Evolutionary conservation across 2,113 vertebrate species (phyloP), one percentile per base, ranked within the genome.

Genomic region (Triplophysa rosa): DNA sequence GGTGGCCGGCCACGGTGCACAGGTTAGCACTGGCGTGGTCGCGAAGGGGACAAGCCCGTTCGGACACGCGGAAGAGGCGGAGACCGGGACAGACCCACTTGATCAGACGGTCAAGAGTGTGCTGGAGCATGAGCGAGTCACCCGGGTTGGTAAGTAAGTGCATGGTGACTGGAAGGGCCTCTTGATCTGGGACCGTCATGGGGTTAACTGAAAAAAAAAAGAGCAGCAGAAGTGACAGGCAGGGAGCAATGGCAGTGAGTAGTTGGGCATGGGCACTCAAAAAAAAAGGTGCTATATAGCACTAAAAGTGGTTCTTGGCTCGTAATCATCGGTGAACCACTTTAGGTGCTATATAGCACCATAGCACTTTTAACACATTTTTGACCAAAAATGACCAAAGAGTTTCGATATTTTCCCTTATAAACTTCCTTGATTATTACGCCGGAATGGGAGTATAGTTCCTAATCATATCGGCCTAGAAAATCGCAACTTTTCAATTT

Each of bases 41-140:
- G 6, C 86, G 93, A 70, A 90, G 54, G 0, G 95, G 93, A 16
- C 92, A 85, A 8, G 87, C 88, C 33, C 94, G 83, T 85, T 98
- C 96, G 0, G 97, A 97, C 77, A 99, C 97, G 16, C 95, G 90
- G 80, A 99, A 98, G 77, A 98, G 91, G 4, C 56, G 91, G 56
- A 94, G 26, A 47, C 93, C 94, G 0, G 93, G 94, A 83, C 93
- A 95, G 10, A 98, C 84, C 92, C 93, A 91, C 58, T 87, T 87
- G 71, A 98, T 86, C 64, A 99, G 93, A 45, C 67, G 89, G 75
- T 96, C 94, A 59, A 98, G 84, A 1, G 94, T 93, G 84, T 93
- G 94, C 89, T 95, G 96, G 88, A 99, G 89, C 17, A 92, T 87
- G 6, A 84, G 79, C 0, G 95, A 96, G 2, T 92, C 93, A 42